These are phyloP conservation scores for Argyresthia goedartella DNA, from an alignment of 2,888 invertebrate genomes.

Conservation along the genomic window DNA sequence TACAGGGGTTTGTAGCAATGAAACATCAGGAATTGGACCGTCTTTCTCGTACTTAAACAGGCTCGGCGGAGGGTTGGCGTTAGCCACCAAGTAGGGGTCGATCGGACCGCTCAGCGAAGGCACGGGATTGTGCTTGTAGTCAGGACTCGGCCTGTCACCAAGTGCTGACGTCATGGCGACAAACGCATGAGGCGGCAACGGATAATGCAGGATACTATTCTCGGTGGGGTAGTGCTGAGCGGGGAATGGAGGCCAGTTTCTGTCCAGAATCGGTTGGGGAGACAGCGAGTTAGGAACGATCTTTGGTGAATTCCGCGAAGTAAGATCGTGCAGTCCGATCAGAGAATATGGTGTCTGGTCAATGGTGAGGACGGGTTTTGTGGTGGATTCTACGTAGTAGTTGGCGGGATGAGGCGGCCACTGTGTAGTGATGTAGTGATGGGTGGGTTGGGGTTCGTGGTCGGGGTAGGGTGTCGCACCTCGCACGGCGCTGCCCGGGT, in stretches of 20 bases:
- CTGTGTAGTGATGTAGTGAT: constrained; percentile 46
- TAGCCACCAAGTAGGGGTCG: constrained; percentile 47
- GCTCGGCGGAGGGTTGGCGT: constrained; percentile 43
- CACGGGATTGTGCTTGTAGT: constrained; percentile 53
- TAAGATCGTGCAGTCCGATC: constrained; percentile 51
- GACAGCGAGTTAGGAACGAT: constrained; percentile 50
- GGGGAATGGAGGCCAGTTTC: constrained; percentile 59
- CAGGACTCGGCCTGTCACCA: constrained; percentile 46
- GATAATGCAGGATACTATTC: constrained; percentile 42
- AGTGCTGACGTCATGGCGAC: constrained; percentile 58
- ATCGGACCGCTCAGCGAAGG: constrained; percentile 48
- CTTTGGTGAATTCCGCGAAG: constrained; percentile 31
- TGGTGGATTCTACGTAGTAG: constrained; percentile 53
- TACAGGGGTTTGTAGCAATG: constrained; percentile 36
- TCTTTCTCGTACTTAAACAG: constrained; percentile 57
- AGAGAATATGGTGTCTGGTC: constrained; percentile 49
- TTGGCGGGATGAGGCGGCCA: constrained; percentile 57
- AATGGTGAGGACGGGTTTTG: constrained; percentile 30
- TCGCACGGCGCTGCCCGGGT: constrained; percentile 59
- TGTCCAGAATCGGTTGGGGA: constrained; percentile 46
- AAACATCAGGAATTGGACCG: constrained; percentile 52
- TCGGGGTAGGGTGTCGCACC: constrained; percentile 55
- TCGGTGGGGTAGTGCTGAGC: constrained; percentile 54
- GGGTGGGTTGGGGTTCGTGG: constrained; percentile 48
- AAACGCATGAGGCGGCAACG: constrained; percentile 51